phyloP scores from a whole-genome alignment of 2,888 invertebrate genomes.

The Bellardia bayeri region DNA sequence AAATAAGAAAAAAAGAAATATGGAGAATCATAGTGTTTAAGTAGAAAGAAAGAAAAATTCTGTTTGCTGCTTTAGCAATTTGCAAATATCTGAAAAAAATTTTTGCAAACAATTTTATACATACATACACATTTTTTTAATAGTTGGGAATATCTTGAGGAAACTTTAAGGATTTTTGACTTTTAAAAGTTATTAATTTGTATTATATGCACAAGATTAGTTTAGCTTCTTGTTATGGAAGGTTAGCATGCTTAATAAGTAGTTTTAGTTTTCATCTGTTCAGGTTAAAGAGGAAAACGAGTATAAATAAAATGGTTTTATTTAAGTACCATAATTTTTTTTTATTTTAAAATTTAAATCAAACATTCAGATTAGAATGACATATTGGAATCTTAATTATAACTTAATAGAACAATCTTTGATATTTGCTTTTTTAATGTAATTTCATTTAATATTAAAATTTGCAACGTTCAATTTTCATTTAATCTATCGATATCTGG shows the following conservation, averaged over 20 bases:
- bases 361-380: too few species aligned
- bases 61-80: conserved; percentile 57
- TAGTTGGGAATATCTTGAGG: conserved; percentile 25
- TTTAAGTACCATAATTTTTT: neutral
- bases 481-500: too few species aligned
- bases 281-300: neutral
- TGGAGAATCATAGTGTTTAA: neutral
- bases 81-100: conserved; percentile 16
- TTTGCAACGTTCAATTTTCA: too few species aligned
- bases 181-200: conserved; percentile 42
- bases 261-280: neutral
- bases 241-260: neutral
- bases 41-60: conserved; percentile 19
- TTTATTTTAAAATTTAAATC: neutral
- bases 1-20: neutral
- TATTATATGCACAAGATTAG: conserved; percentile 24
- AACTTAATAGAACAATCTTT: too few species aligned
- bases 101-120: conserved; percentile 15
- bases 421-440: too few species aligned
- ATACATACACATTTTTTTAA: neutral
- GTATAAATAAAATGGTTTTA: neutral
- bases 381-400: too few species aligned
- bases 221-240: neutral
- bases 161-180: conserved; percentile 46
- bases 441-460: too few species aligned